Base-by-base conservation (phyloP, 2,113 vertebrate species). In the Coreoperca whiteheadi region DNA sequence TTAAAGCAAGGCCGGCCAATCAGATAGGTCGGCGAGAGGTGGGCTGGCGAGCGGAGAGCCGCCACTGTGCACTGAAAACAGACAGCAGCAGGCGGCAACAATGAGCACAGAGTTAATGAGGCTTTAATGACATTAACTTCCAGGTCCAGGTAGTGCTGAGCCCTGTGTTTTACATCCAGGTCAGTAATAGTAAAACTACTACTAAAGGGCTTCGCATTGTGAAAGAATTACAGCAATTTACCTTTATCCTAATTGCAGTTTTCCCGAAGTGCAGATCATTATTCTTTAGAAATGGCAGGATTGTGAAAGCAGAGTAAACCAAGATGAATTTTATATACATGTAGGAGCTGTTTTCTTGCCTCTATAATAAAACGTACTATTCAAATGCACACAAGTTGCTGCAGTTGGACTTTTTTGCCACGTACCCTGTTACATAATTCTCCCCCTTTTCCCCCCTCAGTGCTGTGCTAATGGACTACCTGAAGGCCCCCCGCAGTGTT, bases 111-210 rank as follows among this genome's bases (percentile, higher is more conserved):
- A 79, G 74, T 54, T 90, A 90, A 91, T 78, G 87, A 84, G 85
- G 1, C 81, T 91, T 87, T 89, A 91, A 91, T 77, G 77, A 70
- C 82, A 41, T 74, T 72, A 80, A 63, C 78, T 69, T 53, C 53
- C 15, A 81, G 69, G 85, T 79, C 53, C 82, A 79, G 54, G 67
- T 63, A 66, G 46, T 80, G 81, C 83, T 87, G 73, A 83, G 88
- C 50, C 63, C 0, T 9, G 53, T 60, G 74, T 82, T 88, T 76
- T 25, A 78, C 86, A 81, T 79, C 54, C 54, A 88, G 84, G 79
- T 79, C 81, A 69, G 10, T 9, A 25, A 14, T 6, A 54, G 56
- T 12, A 2, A 37, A 54, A 66, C 77, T 28, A 34, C 77, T 28
- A 34, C 8, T 59, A 16, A 56, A 82, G 32, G 8, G 32, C 11